A percentile compares a stretch with the other conserved stretches of the same genome.
Conservation (phyloP, 2,113 vertebrate genomes). For the Pantherophis guttatus region DNA sequence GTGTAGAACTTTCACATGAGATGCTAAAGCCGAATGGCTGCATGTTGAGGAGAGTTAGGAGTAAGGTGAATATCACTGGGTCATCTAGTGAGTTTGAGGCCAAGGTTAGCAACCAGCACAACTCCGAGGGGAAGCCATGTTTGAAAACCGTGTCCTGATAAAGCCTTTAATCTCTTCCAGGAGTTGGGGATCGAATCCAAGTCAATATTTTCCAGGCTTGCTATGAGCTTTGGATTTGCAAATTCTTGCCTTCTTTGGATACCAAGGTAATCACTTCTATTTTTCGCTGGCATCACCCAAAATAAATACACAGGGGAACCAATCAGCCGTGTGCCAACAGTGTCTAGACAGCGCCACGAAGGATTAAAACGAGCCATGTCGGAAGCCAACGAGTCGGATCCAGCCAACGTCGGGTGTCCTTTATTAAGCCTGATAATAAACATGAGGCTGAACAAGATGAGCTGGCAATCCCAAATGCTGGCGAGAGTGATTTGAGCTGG, state of each 20-base stretch:
- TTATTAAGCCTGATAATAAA: background rate
- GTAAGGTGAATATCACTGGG: background rate
- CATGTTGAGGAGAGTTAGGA: background rate
- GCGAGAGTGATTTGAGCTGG: background rate
- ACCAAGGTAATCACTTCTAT: constrained; percentile 9
- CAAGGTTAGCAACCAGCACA: background rate
- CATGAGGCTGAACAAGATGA: background rate
- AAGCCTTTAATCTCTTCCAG: constrained; percentile 7
- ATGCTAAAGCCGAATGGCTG: background rate
- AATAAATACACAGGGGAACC: background rate
- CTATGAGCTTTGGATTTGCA: background rate
- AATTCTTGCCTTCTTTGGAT: constrained; percentile 16
- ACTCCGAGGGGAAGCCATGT: background rate
- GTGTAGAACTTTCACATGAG: too few relatives aligned
- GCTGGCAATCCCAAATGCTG: too few relatives aligned
- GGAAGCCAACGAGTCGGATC: background rate
- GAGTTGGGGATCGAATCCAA: background rate
- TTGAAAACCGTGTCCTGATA: background rate
- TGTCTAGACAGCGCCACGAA: background rate
- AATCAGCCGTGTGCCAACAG: background rate
- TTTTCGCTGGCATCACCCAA: constrained; percentile 6
- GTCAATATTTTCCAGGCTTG: background rate
- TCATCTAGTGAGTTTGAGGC: background rate
- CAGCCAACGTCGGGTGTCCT: background rate
- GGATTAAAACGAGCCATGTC: background rate